Evolutionary conservation across 2,113 vertebrate genomes (phyloP), one percentile per base, ranked within the genome.

Genomic region (Petroica traversi): DNA sequence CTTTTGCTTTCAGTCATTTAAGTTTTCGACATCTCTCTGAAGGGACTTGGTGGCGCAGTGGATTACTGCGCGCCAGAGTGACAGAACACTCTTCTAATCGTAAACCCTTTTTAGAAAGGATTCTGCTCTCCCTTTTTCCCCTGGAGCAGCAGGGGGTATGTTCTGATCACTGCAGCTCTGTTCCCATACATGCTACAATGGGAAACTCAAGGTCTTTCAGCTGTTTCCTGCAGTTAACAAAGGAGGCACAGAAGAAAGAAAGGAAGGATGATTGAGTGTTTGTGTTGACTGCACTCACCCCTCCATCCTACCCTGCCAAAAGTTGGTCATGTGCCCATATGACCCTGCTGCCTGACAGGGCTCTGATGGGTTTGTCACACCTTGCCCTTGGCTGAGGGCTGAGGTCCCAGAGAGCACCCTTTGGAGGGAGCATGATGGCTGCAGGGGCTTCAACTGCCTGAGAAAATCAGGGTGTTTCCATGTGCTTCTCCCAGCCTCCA

Each of bases 1-100:
- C 97, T 97, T 98, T 97, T 97, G 98, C 97, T 97, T 98, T 96
- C 96, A 97, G 97, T 98, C 98, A 98, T 98, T 98, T 98, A 98
- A 98, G 98, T 98, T 98, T 97, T 97, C 96, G 63, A 91, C 96
- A 97, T 97, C 97, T 93, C 97, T 98, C 97, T 98, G 98, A 98
- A 98, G 98, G 97, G 98, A 98, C 98, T 98, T 95, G 87, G 96
- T 97, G 96, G 97, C 96, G 69, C 97, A 85, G 45, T 96, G 98
- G 97, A 98, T 98, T 98, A 98, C 97, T 97, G 97, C 89, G 92
- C 78, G 78, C 97, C 97, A 97, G 97, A 98, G 97, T 97, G 94
- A 97, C 97, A 97, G 95, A 97, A 97, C 96, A 96, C 94, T 97
- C 95, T 96, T 97, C 96, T 97, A 94, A 97, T 96, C 96, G 88